A percentile compares a stretch with the other conserved stretches of the same genome.
phyloP scores from a whole-genome alignment of 2,113 vertebrate species.

The Hyperopisus bebe region DNA sequence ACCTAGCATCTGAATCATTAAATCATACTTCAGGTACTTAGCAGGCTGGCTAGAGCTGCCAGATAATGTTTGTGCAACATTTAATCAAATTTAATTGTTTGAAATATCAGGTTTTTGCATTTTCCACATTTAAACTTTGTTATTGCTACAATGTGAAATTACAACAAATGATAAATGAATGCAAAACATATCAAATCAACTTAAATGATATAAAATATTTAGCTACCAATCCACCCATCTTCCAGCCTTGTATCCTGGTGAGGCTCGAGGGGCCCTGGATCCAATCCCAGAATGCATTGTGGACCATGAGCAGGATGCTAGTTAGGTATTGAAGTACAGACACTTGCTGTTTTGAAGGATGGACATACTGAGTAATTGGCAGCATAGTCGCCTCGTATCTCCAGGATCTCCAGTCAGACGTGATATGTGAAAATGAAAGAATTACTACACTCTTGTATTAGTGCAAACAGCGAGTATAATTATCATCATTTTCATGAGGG shows the following conservation, averaged over 20 bases:
- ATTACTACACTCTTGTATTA: neutral
- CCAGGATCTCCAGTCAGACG: neutral
- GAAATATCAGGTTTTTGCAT: neutral
- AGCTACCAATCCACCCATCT: neutral
- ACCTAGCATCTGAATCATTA: neutral
- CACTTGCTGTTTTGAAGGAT: neutral
- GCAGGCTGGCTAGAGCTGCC: neutral
- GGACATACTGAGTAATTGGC: neutral
- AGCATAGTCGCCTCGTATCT: neutral
- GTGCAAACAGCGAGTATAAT: neutral
- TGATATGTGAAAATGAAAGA: neutral
- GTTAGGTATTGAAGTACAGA: neutral
- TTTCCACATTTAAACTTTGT: neutral
- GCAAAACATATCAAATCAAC: neutral
- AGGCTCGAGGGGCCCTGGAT: neutral
- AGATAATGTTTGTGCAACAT: neutral
- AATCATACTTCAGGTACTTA: neutral
- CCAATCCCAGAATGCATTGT: neutral
- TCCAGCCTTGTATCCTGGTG: neutral
- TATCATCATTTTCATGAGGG: neutral
- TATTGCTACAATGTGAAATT: neutral
- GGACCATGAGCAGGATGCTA: neutral
- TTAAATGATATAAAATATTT: neutral
- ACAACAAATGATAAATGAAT: neutral
- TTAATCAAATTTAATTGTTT: neutral